Evolutionary conservation across 2,113 vertebrate genomes (phyloP).

Genomic region (Ctenomys sociabilis): DNA sequence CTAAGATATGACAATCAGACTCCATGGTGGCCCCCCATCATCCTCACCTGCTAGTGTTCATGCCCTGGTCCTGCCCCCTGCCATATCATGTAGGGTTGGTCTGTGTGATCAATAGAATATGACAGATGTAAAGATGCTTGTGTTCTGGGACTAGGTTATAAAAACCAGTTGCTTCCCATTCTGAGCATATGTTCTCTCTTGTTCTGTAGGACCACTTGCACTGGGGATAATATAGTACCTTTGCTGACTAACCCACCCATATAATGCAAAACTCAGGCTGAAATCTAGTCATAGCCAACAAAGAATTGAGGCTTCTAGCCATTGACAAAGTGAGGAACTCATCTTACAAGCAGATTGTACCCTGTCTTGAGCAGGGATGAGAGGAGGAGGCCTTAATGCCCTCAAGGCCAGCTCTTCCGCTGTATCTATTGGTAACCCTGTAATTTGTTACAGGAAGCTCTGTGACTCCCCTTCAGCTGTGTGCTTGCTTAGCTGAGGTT

Average conservation of each 20-base stretch:
- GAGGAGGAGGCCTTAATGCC: neutral
- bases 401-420: neutral
- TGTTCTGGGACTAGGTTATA: neutral
- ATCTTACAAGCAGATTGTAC: neutral
- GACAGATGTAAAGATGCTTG: neutral
- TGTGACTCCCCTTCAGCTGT: neutral
- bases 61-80: neutral
- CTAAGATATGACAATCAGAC: neutral
- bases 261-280: neutral
- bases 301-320: neutral
- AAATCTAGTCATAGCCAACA: neutral
- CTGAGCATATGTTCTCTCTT: neutral
- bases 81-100: neutral
- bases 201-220: neutral
- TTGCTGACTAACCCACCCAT: neutral
- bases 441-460: neutral
- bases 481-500: neutral
- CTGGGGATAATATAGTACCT: neutral
- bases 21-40: neutral
- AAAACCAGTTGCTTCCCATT: neutral
- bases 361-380: neutral
- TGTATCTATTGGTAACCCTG: neutral
- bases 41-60: neutral
- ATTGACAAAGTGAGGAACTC: neutral
- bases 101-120: neutral